Conservation (phyloP, 2,888 invertebrate species). For the Elgonia sp. region DNA sequence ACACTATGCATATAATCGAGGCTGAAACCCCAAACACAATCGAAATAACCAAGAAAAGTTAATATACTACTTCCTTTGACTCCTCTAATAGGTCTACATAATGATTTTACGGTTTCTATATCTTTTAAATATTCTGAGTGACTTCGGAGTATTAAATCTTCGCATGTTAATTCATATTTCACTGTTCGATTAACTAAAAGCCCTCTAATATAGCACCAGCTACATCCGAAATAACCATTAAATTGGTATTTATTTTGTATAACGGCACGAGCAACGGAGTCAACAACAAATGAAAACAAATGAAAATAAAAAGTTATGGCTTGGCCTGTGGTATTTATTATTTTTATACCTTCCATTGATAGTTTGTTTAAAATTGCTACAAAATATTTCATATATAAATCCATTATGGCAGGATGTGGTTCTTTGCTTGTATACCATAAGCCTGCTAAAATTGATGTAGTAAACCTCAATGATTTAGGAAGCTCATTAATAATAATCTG, state of each 20-base stretch:
- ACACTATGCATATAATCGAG: too few relatives aligned
- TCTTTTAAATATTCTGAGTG: slow-evolving; percentile 61
- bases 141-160: slow-evolving; percentile 21
- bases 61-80: slow-evolving; percentile 52
- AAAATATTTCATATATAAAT: slow-evolving; percentile 50
- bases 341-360: slow-evolving; percentile 22
- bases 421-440: slow-evolving; percentile 51
- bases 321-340: slow-evolving; percentile 27
- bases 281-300: slow-evolving; percentile 56
- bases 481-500: slow-evolving; percentile 47
- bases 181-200: slow-evolving; percentile 35
- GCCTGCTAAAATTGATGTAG: slow-evolving; percentile 37
- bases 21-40: slow-evolving; percentile 71
- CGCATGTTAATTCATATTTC: too few relatives aligned
- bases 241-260: slow-evolving; percentile 55
- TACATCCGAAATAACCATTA: slow-evolving; percentile 66
- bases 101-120: slow-evolving; percentile 24
- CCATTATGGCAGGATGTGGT: slow-evolving; percentile 44
- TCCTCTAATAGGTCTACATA: slow-evolving; percentile 44
- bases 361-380: slow-evolving; percentile 35
- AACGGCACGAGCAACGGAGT: slow-evolving; percentile 54
- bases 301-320: slow-evolving; percentile 19
- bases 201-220: slow-evolving; percentile 66
- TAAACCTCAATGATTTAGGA: slow-evolving; percentile 29
- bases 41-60: slow-evolving; percentile 54